Conservation (phyloP, 2,888 invertebrate genomes). For the Adelognathus sp. region DNA sequence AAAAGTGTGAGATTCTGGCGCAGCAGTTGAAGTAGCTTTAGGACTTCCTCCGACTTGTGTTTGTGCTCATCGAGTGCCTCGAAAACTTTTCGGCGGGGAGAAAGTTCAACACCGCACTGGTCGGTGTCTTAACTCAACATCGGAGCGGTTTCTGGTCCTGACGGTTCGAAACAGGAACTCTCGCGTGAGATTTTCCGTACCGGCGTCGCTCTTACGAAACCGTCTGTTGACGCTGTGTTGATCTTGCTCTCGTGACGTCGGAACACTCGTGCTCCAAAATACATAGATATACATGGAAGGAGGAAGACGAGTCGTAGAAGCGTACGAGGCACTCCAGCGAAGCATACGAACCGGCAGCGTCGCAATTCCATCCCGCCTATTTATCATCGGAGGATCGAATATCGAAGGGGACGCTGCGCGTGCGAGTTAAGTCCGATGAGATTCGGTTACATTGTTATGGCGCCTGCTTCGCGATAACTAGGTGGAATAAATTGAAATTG, state of each 20-base stretch:
- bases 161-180: slow-evolving; percentile 7
- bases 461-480: not conserved
- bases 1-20: slow-evolving; percentile 6
- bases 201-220: slow-evolving; percentile 32
- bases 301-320: not conserved
- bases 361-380: not conserved
- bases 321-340: not conserved
- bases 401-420: not conserved
- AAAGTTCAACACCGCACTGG: slow-evolving; percentile 32
- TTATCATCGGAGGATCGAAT: not conserved
- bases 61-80: slow-evolving; percentile 22
- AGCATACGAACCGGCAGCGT: not conserved
- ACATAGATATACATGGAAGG: not conserved
- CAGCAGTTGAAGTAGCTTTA: slow-evolving; percentile 24
- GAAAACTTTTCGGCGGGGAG: slow-evolving; percentile 52
- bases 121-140: not conserved
- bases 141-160: slow-evolving; percentile 30
- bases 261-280: not conserved
- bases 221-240: not conserved
- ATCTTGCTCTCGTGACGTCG: slow-evolving; percentile 5
- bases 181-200: slow-evolving; percentile 10
- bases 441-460: not conserved
- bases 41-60: slow-evolving; percentile 16
- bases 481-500: not conserved
- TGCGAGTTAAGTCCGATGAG: not conserved